Evolutionary conservation across 2,888 invertebrate species (phyloP).

Genomic region (Eumacrocentrus americanus): DNA sequence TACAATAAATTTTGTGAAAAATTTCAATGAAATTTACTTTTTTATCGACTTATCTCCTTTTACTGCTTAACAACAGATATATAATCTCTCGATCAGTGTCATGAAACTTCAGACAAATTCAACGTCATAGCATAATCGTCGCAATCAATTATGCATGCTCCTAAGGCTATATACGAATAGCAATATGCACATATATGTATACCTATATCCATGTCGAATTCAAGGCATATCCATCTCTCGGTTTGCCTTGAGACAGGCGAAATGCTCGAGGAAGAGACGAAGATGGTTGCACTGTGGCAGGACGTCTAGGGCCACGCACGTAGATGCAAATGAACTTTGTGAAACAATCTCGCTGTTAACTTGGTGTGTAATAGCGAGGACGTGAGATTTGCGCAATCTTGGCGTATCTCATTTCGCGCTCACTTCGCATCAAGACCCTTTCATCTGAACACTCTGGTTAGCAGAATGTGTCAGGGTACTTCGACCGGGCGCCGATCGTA

Average conservation of each 20-base stretch:
- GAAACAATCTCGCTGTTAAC: slow-evolving; percentile 43
- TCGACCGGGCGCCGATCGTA: too few species aligned
- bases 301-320: slow-evolving; percentile 24
- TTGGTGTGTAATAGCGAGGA: slow-evolving; percentile 41
- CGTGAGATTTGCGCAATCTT: slow-evolving; percentile 34
- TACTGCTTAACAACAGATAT: too few species aligned
- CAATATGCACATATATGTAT: background rate
- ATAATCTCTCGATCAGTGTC: too few species aligned
- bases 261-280: slow-evolving; percentile 11
- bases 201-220: too few species aligned
- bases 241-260: background rate
- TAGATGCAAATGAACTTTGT: slow-evolving; percentile 42
- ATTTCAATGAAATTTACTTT: too few species aligned
- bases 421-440: slow-evolving; percentile 16
- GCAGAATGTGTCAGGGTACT: background rate
- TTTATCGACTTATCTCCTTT: too few species aligned
- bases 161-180: background rate
- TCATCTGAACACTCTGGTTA: slow-evolving; percentile 6
- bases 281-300: slow-evolving; percentile 24
- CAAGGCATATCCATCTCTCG: background rate
- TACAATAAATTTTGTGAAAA: too few species aligned
- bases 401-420: slow-evolving; percentile 38
- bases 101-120: too few species aligned
- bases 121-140: background rate
- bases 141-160: background rate